Evolutionary conservation across 2,113 vertebrate species (phyloP), one percentile per base, ranked within the genome.

Genomic region (Chiloscyllium plagiosum): DNA sequence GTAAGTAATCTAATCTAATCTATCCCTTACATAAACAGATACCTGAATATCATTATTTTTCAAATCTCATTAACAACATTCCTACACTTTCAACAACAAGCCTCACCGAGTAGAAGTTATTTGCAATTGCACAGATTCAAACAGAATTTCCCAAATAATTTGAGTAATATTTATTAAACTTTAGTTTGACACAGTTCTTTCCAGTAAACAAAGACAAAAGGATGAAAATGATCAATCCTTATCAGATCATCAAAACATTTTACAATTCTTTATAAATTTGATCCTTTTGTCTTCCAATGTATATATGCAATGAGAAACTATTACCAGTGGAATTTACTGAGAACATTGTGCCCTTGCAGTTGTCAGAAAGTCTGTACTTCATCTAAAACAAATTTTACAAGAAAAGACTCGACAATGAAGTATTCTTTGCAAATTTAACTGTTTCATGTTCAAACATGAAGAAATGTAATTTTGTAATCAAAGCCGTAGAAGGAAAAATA

Each of bases 361-460:
- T 93, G 89, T 93, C 89, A 93, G 61, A 93, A 93, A 93, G 89
- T 68, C 89, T 93, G 89, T 66, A 93, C 61, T 93, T 93, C 89
- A 93, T 93, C 61, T 93, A 33, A 93, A 22, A 37, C 89, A 93
- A 66, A 33, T 66, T 93, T 93, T 93, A 93, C 89, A 66, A 93
- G 89, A 37, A 93, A 66, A 42, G 20, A 24, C 61, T 66, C 61
- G 37, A n/a, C 89, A 93, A 20, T n/a, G 37, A 66, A 61, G 50
- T 33, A 12, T 56, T 61, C 50, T 90, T 66, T 93, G 33, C 22
- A 37, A 22, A 20, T 93, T 93, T 93, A 93, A 93, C 89, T 66
- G 29, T 92, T 92, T 66, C 61, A 37, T 3, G 33, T 66, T 92
- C 87, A 92, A 33, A 90, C 29, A 17, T n/a, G 12, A 65, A 92